phyloP scores from a whole-genome alignment of 2,797 vertebrate species.

The Xenops minutus region DNA sequence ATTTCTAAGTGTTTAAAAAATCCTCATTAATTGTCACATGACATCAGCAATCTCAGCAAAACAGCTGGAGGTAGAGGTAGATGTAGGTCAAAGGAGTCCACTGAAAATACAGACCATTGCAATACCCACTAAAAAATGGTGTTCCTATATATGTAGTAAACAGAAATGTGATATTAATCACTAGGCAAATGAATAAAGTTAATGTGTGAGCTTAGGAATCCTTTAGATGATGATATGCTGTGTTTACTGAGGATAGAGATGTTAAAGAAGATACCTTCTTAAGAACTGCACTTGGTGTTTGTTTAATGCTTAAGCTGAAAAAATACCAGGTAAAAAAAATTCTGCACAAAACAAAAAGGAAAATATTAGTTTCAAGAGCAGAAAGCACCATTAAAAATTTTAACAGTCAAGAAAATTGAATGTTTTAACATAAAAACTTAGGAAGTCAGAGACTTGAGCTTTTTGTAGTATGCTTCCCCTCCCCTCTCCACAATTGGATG shows the following conservation, averaged over 20 bases:
- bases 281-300: neutral
- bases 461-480: neutral
- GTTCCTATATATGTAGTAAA: neutral
- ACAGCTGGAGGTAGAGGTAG: neutral
- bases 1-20: neutral
- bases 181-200: neutral
- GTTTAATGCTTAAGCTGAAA: neutral
- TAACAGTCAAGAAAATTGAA: neutral
- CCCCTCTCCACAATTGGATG: neutral
- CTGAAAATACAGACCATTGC: neutral
- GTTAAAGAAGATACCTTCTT: neutral
- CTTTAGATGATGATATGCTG: neutral
- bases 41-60: neutral
- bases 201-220: neutral
- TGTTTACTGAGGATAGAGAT: neutral
- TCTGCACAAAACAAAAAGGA: neutral
- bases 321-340: neutral
- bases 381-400: neutral
- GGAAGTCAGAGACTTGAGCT: neutral
- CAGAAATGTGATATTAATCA: neutral
- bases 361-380: neutral
- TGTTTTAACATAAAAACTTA: neutral
- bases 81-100: neutral
- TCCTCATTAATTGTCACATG: neutral
- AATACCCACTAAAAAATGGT: neutral